Base-by-base conservation (phyloP, 2,888 invertebrate species). In the Chrysodeixis includens region DNA sequence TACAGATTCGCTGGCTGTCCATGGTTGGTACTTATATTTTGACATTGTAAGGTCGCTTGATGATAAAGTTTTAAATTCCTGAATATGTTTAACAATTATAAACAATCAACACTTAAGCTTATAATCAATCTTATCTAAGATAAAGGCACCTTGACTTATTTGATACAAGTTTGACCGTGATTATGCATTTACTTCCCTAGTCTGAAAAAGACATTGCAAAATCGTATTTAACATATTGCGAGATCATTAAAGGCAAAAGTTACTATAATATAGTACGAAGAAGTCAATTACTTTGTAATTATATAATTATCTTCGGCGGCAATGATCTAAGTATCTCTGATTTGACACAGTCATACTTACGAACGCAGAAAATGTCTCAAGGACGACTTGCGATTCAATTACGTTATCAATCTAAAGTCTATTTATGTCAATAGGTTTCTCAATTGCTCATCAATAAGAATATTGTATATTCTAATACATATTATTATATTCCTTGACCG, bases 281-380 rank as follows among this genome's bases (percentile, higher is more conserved):
- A 76, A 67, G 46, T 62, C 55, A 61, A 74, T 69, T 63, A 44
- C 56, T n/a, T 63, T 51, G 63, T 60, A 57, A 71, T 73, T 75
- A 68, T 77, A 55, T 68, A 74, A 79, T 71, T 64, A 67, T 46
- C 30, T 62, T 56, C 69, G 64, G 71, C 53, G 7, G 54, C 65
- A 71, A 52, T 74, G 73, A 80, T 80, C 71, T 55, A 66, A 66
- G 56, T 66, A 66, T 77, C 56, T 56, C 57, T 66, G 75, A 79
- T 79, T 79, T 63, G 69, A 56, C 52, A 67, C 77, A 71, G 77
- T 58, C 69, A 66, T 69, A 69, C 66, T 68, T 56, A 64, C 74
- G 56, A 74, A 68, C 63, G 60, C 62, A 53, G 59, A 57, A 71
- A 76, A 66, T 64, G 55, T 62, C 55, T 68, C 70, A 67, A 67